phyloP scores from a whole-genome alignment of 1,140 invertebrate species.

The Periplaneta americana region DNA sequence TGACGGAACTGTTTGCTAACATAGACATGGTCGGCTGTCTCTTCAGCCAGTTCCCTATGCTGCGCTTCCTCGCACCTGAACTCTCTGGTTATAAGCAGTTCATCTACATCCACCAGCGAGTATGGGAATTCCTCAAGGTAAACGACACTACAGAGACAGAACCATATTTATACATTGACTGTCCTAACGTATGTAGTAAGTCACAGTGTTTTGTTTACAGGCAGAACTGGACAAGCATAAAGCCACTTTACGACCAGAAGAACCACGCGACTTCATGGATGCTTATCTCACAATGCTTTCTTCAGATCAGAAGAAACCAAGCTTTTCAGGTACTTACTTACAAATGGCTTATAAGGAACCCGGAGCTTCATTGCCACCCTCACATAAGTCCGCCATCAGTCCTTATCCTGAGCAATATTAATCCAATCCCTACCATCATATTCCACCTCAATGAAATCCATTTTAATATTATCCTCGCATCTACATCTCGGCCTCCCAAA shows the following conservation, averaged over 20 bases:
- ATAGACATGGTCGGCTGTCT: slow-evolving; percentile 71
- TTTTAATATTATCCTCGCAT: too few species aligned
- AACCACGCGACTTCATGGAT: slow-evolving; percentile 79
- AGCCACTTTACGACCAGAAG: slow-evolving; percentile 49
- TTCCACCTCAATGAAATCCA: too few species aligned
- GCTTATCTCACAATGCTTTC: slow-evolving; percentile 66
- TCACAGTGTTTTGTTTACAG: slow-evolving; percentile 31
- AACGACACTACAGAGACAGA: too few species aligned
- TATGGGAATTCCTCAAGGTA: slow-evolving; percentile 62
- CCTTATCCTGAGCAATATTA: too few species aligned
- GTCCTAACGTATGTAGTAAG: too few species aligned
- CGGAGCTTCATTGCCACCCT: too few species aligned
- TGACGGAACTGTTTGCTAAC: slow-evolving; percentile 61
- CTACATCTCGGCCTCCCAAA: too few species aligned
- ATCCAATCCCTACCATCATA: too few species aligned
- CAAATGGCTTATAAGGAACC: too few species aligned
- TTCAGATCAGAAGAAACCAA: slow-evolving; percentile 33
- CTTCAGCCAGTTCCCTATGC: slow-evolving; percentile 72
- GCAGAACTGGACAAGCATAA: slow-evolving; percentile 71
- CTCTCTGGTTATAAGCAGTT: slow-evolving; percentile 70
- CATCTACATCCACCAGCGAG: slow-evolving; percentile 56
- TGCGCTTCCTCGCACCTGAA: slow-evolving; percentile 66
- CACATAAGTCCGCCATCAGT: too few species aligned
- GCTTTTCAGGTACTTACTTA: slow-evolving; percentile 40
- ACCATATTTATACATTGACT: too few species aligned